phyloP scores from a whole-genome alignment of 2,888 invertebrate species.

The Bibio marci region DNA sequence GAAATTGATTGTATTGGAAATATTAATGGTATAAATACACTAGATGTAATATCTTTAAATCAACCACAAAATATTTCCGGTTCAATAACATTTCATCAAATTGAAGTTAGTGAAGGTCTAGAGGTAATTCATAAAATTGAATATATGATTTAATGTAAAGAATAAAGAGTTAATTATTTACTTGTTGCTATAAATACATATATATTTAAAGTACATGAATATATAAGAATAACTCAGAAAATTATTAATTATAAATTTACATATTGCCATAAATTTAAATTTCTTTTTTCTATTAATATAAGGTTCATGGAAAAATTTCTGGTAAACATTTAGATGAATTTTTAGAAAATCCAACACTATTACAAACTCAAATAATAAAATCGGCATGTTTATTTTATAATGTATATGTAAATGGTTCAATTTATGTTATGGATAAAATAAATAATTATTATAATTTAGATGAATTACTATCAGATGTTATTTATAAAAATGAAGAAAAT shows the following conservation, averaged over 20 bases:
- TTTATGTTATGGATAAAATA: constrained; percentile 29
- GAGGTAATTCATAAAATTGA: constrained; percentile 28
- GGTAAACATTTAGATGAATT: constrained; percentile 28
- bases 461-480: constrained; percentile 29
- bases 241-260: too few relatives aligned
- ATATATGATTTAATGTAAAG: too few relatives aligned
- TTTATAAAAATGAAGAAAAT: constrained; percentile 20
- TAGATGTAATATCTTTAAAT: constrained; percentile 31
- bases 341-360: constrained; percentile 30
- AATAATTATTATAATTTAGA: constrained; percentile 24
- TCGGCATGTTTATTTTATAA: constrained; percentile 31
- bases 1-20: constrained; percentile 24
- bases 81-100: constrained; percentile 32
- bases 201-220: background rate
- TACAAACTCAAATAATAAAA: constrained; percentile 25
- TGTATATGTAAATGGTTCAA: constrained; percentile 32
- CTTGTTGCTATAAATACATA: too few relatives aligned
- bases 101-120: constrained; percentile 32
- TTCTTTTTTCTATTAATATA: constrained; percentile 12
- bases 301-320: constrained; percentile 33
- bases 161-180: too few relatives aligned
- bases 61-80: constrained; percentile 28
- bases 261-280: too few relatives aligned
- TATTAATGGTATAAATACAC: constrained; percentile 31
- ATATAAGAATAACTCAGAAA: background rate